Base-by-base conservation (phyloP, 30 jellyfish, hydroid and myxozoan genomes). In the Hydractinia symbiolongicarpus region DNA sequence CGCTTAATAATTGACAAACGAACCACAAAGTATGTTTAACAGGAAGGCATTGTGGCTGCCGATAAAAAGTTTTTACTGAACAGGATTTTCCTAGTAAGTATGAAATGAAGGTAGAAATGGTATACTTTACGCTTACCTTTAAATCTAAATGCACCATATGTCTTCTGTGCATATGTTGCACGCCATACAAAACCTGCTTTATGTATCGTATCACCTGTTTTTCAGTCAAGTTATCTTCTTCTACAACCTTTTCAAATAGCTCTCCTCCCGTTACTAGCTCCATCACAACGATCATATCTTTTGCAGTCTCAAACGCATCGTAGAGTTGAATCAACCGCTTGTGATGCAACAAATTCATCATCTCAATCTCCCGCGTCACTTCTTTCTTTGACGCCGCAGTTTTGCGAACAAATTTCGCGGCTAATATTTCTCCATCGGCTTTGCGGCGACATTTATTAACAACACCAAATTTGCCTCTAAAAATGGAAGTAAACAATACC, bases 211-310 rank as follows among this genome's bases (percentile, higher is more conserved):
- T 91, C 74, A 90, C 97, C 72, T 90, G 97, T 80, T 87, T 81
- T 67, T 90, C 97, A 53, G 97, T 90, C 86, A 90, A 66, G 62
- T 90, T 82, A 75, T 90, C 97, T 57, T 90, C 97, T 84, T 90
- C 97, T 50, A 90, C 95, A 61, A 90, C 97, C 78, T 90, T 90
- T 67, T 90, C 97, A 66, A 90, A 90, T 66, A 90, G 80, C 68
- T 90, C 97, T 54, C 97, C 97, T 8, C 97, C 97, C 52, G 97
- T 90, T 16, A 90, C 94, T 72, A 90, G 86, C 87, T 90, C 97
- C 97, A 90, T 90, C n/a, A 90, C 88, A 53, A 90, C 90, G 64
- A 90, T 85, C 95, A 90, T 80, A 71, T 66, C 78, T 74, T 85
- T 77, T 19, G 93, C 79, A 19, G 91, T 85, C 62, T 90, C 97